Conservation (phyloP, 2,797 vertebrate species). For the Scolopax bukidnonensis region DNA sequence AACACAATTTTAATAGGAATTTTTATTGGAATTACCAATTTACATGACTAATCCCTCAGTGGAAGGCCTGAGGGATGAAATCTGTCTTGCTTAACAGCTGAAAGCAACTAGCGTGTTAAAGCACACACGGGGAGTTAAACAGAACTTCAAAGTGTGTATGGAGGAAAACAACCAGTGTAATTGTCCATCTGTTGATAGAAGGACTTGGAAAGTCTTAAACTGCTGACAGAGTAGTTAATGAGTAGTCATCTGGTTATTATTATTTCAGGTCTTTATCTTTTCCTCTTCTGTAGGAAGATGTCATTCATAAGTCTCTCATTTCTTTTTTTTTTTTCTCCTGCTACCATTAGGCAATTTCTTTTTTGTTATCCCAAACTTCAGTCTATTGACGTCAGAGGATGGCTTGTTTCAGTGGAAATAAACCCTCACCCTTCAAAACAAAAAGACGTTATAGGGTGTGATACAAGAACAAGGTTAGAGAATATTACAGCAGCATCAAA, state of each 20-base stretch:
- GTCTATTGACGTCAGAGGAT: conserved; percentile 33
- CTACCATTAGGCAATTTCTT: conserved; percentile 55
- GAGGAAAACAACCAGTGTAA: conserved; percentile 58
- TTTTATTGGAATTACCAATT: not conserved
- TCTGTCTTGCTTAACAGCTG: not conserved
- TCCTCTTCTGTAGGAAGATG: conserved; percentile 79
- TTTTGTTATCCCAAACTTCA: conserved; percentile 55
- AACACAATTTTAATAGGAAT: not conserved
- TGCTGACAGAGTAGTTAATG: conserved; percentile 75
- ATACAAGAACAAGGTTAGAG: conserved; percentile 41
- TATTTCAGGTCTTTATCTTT: conserved; percentile 84
- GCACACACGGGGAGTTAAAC: not conserved
- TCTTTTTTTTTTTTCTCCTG: not conserved
- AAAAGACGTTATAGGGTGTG: conserved; percentile 44
- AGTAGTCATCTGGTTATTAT: conserved; percentile 72
- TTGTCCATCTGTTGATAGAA: conserved; percentile 69
- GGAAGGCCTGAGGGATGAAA: conserved; percentile 3
- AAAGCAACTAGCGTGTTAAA: not conserved
- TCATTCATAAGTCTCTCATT: conserved; percentile 64
- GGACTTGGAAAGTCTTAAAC: conserved; percentile 58
- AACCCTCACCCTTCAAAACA: conserved; percentile 51
- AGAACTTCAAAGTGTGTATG: conserved; percentile 33
- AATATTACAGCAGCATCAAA: conserved; percentile 50
- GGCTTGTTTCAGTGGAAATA: conserved; percentile 56
- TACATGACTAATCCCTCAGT: not conserved